A percentile compares a stretch with the other conserved stretches of the same genome.
phyloP scores from a whole-genome alignment of 2,797 vertebrate genomes.

The Peromyscus melanophrys region DNA sequence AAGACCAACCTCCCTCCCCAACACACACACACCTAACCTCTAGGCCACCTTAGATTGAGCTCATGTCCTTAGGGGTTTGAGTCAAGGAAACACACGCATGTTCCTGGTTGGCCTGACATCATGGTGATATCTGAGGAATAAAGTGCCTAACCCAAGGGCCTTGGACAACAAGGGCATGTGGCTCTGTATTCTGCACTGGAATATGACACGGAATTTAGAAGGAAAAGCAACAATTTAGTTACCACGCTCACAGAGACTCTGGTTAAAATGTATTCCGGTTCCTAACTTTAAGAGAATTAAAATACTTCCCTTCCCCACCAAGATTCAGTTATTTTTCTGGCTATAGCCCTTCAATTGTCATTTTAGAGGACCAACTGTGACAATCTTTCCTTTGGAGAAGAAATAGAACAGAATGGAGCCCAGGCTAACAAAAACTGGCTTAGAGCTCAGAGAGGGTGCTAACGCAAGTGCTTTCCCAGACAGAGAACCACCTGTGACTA shows the following conservation, averaged over 20 bases:
- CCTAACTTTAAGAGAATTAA: conserved; percentile 57
- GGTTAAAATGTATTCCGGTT: conserved; percentile 4
- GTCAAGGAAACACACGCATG: background rate
- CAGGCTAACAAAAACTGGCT: background rate
- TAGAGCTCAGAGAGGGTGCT: background rate
- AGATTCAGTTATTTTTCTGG: conserved; percentile 39
- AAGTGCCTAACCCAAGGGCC: background rate
- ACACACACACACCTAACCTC: background rate
- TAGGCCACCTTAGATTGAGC: background rate
- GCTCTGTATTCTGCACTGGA: background rate
- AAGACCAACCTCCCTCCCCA: background rate
- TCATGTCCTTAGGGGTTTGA: background rate
- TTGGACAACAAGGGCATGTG: background rate
- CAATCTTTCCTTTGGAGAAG: background rate
- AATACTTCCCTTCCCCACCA: background rate
- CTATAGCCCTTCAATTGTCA: background rate
- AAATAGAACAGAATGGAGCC: background rate
- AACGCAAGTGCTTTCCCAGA: background rate
- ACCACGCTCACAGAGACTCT: background rate
- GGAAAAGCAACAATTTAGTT: background rate
- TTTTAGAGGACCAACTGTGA: background rate
- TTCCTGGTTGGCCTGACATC: background rate
- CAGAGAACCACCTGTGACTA: background rate
- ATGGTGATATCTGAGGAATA: background rate
- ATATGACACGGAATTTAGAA: background rate